Conservation (phyloP, 2,888 invertebrate genomes). For the Eristalinus sepulchralis region DNA sequence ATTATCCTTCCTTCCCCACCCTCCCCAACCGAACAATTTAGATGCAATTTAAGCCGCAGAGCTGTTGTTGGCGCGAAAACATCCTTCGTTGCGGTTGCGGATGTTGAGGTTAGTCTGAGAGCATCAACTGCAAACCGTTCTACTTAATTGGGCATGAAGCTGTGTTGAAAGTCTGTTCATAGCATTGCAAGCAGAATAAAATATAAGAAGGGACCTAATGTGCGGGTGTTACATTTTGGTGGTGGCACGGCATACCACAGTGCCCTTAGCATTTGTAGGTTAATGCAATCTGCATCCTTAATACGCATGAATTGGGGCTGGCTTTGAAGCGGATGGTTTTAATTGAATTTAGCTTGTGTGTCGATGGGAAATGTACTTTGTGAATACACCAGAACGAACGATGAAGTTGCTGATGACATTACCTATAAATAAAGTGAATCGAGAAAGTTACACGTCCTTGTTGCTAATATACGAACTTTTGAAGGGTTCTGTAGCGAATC, state of each 20-base stretch:
- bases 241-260: neutral
- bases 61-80: constrained; percentile 17
- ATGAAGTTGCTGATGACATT: neutral
- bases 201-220: neutral
- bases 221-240: neutral
- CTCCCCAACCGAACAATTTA: neutral
- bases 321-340: neutral
- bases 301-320: neutral
- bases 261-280: neutral
- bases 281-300: neutral
- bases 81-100: constrained; percentile 20
- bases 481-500: no score
- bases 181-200: neutral
- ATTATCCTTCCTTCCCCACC: no score
- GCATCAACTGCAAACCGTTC: constrained; percentile 6
- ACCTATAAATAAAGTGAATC: no score
- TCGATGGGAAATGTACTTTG: neutral
- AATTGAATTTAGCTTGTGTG: neutral
- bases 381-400: neutral
- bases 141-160: constrained; percentile 11
- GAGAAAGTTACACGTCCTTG: no score
- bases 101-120: constrained; percentile 1
- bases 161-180: neutral
- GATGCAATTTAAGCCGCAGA: neutral
- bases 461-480: no score